These are phyloP conservation scores for Flabesymbios commensalis DNA, from an alignment of 2,888 invertebrate genomes.

Conservation along the genomic window DNA sequence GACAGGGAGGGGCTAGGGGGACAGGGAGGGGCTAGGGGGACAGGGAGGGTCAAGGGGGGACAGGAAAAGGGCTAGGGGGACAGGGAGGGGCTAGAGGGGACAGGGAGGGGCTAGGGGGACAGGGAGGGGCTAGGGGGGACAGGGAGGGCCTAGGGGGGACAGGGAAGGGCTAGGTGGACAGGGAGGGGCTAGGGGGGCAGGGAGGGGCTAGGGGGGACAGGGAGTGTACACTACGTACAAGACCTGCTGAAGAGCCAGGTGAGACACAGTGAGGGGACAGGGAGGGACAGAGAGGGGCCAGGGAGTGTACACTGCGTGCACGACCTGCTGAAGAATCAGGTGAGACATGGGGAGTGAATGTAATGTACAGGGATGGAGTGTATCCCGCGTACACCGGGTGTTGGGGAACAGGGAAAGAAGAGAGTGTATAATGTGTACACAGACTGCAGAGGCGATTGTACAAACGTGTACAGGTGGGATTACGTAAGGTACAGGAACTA, in stretches of 20 bases:
- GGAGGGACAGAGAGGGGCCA: slow-evolving; percentile 76
- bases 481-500: too few species aligned
- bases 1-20: neutral
- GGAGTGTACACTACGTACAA: slow-evolving; percentile 26
- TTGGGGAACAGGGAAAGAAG: neutral
- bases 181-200: slow-evolving; percentile 69
- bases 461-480: too few species aligned
- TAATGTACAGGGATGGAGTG: slow-evolving; percentile 71
- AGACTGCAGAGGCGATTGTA: too few species aligned
- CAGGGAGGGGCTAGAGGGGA: slow-evolving; percentile 1
- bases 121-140: neutral
- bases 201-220: slow-evolving; percentile 76
- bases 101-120: neutral
- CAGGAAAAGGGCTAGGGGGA: neutral
- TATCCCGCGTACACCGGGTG: slow-evolving; percentile 7
- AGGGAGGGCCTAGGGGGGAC: neutral
- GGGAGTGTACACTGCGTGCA: slow-evolving; percentile 27
- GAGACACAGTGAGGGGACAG: slow-evolving; percentile 66
- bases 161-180: neutral
- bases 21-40: neutral
- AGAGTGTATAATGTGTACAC: too few species aligned
- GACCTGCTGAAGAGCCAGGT: neutral
- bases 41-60: neutral
- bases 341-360: slow-evolving; percentile 65
- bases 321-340: neutral